Evolutionary conservation across 2,113 vertebrate genomes (phyloP).

Genomic region (Pelecanoides urinatrix): DNA sequence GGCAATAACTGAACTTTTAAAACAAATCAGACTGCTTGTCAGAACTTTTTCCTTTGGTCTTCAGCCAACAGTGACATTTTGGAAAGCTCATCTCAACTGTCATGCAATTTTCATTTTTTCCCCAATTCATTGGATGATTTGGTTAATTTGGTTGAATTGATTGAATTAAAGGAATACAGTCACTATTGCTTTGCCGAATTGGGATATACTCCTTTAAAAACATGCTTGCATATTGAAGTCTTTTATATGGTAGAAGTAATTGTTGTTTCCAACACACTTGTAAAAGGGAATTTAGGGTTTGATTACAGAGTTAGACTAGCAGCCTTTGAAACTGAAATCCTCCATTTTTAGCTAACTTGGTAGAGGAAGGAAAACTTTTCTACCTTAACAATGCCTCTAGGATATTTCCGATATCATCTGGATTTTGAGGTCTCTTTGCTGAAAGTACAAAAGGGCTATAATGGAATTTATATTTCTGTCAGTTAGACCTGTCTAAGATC

Average conservation of each 20-base stretch:
- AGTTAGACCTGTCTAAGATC: background rate
- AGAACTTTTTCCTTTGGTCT: slow-evolving; percentile 39
- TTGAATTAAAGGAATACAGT: background rate
- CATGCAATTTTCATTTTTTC: background rate
- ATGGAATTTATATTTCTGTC: background rate
- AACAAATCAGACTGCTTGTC: background rate
- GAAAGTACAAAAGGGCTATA: background rate
- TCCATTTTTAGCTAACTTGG: background rate
- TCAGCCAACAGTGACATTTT: background rate
- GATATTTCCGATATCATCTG: background rate
- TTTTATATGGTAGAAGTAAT: background rate
- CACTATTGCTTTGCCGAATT: background rate
- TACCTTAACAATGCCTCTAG: background rate
- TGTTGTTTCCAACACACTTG: background rate
- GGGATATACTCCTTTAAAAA: background rate
- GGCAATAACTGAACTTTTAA: slow-evolving; percentile 20
- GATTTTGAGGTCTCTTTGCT: background rate
- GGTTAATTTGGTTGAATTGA: background rate
- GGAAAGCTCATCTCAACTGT: background rate
- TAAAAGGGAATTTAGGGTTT: background rate
- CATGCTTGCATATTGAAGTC: background rate
- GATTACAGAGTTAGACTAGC: background rate
- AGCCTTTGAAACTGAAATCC: background rate
- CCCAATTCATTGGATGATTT: background rate
- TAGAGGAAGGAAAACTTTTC: background rate